These are phyloP conservation scores for Myiopsitta monachus DNA, from an alignment of 2,113 vertebrate genomes.

Conservation along the genomic window DNA sequence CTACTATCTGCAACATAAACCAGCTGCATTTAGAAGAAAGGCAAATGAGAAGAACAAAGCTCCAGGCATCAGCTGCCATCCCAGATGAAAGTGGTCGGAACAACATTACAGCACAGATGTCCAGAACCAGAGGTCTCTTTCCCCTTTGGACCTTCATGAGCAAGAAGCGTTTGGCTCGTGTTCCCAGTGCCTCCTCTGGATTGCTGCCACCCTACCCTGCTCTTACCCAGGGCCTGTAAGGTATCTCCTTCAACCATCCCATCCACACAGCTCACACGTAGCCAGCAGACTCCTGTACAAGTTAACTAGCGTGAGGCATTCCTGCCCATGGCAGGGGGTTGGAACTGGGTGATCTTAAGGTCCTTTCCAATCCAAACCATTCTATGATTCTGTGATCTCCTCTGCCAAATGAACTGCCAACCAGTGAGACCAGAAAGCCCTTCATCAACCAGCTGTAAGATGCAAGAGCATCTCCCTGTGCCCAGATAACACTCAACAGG, in stretches of 20 bases:
- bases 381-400: background rate
- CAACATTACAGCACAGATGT: accelerated
- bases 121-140: background rate
- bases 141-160: background rate
- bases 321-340: background rate
- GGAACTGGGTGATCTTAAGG: background rate
- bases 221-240: background rate
- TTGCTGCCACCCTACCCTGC: background rate
- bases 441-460: background rate
- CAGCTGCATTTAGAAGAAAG: background rate
- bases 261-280: accelerated
- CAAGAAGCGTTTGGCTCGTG: background rate
- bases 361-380: background rate
- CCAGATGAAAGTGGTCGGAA: background rate
- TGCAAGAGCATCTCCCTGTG: background rate
- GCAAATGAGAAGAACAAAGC: background rate
- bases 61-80: background rate
- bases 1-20: background rate
- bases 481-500: background rate
- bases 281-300: background rate
- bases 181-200: background rate
- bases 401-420: background rate
- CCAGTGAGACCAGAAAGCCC: background rate
- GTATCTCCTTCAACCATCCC: background rate
- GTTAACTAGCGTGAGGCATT: background rate